Evolutionary conservation across 2,113 vertebrate species (phyloP), one percentile per base, ranked within the genome.

Genomic region (Lonchura striata): DNA sequence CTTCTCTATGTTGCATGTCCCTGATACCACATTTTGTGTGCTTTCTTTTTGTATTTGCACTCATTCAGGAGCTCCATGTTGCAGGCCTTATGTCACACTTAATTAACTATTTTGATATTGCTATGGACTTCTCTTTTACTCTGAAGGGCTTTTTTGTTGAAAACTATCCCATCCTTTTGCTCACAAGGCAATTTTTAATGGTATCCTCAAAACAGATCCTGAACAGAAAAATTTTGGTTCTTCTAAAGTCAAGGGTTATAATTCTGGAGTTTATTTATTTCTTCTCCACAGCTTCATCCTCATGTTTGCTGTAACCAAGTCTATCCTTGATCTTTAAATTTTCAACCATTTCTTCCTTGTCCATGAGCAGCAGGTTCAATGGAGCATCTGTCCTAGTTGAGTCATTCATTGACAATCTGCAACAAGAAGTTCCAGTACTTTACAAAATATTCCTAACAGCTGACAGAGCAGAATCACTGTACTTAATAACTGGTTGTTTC

Each of bases 191-290:
- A 10, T 57, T 86, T 66, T 33, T 20, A 44, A n/a, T 24, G 2
- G 1, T 2, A 44, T 46, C 14, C 13, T 52, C 24, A 69, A 53
- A 86, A 59, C 2, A 63, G 5, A 28, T 71, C 22, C 22, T 54
- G 35, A 61, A 27, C 5, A 74, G n/a, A 35, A 17, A 21, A 60
- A 10, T 0, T 2, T 15, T 37, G 11, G 1, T 7, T 54, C 4
- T 66, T 59, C 41, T 61, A 22, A 78, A 44, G 15, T 41, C 13
- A 10, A 28, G 16, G 4, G 16, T 4, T 76, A 8, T 46, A 39
- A 54, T 68, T 71, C 20, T 63, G 10, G 2, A 19, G 2, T 33
- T 70, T 63, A 25, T 50, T 64, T 41, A 6, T 85, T 60, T 2
- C 1, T 80, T 59, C 22, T 72, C 9, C 21, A 35, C 8, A 56